phyloP scores from a whole-genome alignment of 2,797 vertebrate genomes.

The Chelon labrosus region DNA sequence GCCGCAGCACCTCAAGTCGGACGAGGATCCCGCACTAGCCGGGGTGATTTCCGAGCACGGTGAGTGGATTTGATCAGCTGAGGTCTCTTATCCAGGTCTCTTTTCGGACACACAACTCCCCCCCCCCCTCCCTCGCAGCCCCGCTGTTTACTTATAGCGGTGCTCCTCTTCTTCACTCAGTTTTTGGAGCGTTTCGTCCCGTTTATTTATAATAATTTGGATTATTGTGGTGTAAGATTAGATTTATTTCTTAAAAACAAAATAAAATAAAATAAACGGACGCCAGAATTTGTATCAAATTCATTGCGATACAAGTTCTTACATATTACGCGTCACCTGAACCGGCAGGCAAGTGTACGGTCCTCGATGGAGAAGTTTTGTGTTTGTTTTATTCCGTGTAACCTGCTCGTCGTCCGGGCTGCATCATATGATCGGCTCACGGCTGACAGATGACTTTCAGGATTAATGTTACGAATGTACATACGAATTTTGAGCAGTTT shows the following conservation, averaged over 20 bases:
- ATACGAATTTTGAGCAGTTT: slow-evolving; percentile 8
- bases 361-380: slow-evolving; percentile 19
- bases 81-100: slow-evolving; percentile 7
- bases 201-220: not conserved
- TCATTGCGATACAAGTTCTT: not conserved
- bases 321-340: not conserved
- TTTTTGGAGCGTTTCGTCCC: not conserved
- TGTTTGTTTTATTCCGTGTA: slow-evolving; percentile 18
- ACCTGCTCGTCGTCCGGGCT: slow-evolving; percentile 18
- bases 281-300: not conserved
- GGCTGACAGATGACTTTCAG: slow-evolving; percentile 35
- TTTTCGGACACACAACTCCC: slow-evolving; percentile 13
- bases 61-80: slow-evolving; percentile 82
- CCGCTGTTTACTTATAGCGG: not conserved
- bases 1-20: slow-evolving; percentile 98
- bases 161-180: not conserved
- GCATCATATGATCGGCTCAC: slow-evolving; percentile 14
- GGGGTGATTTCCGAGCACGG: slow-evolving; percentile 93
- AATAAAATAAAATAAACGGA: no score
- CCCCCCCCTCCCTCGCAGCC: not conserved
- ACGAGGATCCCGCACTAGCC: slow-evolving; percentile 91
- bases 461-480: slow-evolving; percentile 27
- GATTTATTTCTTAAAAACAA: not conserved
- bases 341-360: not conserved
- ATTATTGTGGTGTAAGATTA: not conserved